Conservation (phyloP, 2,888 invertebrate species). For the Theristus sp. region DNA sequence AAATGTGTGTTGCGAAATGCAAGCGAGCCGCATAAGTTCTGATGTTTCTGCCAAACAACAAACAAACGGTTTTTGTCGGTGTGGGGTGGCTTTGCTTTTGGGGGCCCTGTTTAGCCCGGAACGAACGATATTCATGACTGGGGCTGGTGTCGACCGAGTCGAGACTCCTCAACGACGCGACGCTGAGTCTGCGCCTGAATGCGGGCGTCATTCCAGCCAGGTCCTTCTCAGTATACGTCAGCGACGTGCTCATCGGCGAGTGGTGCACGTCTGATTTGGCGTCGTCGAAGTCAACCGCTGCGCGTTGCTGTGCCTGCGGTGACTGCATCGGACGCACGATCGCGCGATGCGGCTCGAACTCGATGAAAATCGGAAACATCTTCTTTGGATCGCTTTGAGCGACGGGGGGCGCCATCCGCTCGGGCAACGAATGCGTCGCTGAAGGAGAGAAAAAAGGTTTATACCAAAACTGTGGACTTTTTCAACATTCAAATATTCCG, state of each 20-base stretch:
- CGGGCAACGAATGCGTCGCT: not conserved
- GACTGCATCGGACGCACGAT: not conserved
- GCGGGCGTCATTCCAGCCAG: constrained; percentile 8
- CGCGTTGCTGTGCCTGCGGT: not conserved
- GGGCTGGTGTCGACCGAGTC: constrained; percentile 21
- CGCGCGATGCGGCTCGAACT: not conserved
- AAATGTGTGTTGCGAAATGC: too few species aligned
- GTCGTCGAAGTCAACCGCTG: too few species aligned
- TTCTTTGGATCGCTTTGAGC: not conserved
- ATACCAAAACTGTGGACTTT: not conserved
- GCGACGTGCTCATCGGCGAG: too few species aligned
- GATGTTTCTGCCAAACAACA: too few species aligned
- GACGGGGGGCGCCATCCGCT: not conserved
- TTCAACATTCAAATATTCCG: not conserved
- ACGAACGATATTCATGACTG: not conserved
- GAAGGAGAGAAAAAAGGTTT: too few species aligned
- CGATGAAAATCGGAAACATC: constrained; percentile 3
- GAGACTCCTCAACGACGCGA: constrained; percentile 18
- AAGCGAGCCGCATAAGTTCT: too few species aligned
- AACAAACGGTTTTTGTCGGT: too few species aligned
- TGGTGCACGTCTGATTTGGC: too few species aligned
- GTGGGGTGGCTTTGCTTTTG: too few species aligned
- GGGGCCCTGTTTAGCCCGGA: too few species aligned
- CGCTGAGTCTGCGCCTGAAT: constrained; percentile 18
- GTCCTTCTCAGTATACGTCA: too few species aligned